Evolutionary conservation across 2,797 vertebrate genomes (phyloP).

Genomic region (Hemitrygon akajei): DNA sequence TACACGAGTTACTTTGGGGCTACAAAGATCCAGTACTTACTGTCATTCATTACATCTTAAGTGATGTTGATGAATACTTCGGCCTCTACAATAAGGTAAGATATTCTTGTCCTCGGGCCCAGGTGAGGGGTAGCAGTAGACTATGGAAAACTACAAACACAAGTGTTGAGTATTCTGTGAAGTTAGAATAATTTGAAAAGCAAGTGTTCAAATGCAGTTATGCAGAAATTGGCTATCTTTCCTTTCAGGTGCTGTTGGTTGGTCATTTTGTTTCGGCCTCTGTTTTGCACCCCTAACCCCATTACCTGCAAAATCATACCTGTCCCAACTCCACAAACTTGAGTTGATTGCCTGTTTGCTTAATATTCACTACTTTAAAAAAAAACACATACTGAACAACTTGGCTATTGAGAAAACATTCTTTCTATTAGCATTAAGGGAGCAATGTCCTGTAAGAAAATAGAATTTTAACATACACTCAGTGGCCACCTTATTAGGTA

Average conservation of each 20-base stretch:
- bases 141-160: not conserved
- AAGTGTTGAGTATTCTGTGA: not conserved
- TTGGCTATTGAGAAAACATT: too few relatives aligned
- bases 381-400: too few relatives aligned
- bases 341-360: not conserved
- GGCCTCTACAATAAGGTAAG: constrained; percentile 83
- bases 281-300: too few relatives aligned
- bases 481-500: too few relatives aligned
- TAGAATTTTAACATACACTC: not conserved
- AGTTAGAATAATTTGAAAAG: not conserved
- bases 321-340: too few relatives aligned
- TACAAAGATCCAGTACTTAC: constrained; percentile 75
- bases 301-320: too few relatives aligned
- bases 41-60: constrained; percentile 46
- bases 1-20: constrained; percentile 82
- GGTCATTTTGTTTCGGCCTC: too few relatives aligned
- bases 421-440: too few relatives aligned
- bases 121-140: too few relatives aligned
- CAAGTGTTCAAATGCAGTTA: not conserved
- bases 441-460: not conserved
- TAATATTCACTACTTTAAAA: not conserved
- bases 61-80: constrained; percentile 61
- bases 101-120: not conserved
- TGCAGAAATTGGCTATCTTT: not conserved
- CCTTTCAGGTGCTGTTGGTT: not conserved